Conservation (phyloP, 2,888 invertebrate genomes). For the Chironomus tentans region DNA sequence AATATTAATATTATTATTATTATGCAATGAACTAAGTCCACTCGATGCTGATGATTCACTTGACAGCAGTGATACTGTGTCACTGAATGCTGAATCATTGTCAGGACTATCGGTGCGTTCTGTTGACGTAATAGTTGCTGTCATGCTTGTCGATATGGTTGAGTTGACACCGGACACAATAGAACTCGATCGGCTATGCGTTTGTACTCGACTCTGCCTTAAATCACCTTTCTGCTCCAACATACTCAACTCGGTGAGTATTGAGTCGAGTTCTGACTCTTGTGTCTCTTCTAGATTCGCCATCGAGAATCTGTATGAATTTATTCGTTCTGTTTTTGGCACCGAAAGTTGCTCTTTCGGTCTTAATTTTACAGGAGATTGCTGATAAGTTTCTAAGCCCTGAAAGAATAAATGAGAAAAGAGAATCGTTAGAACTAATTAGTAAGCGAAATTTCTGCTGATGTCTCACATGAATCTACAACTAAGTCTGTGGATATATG, state of each 20-base stretch:
- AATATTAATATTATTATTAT: conserved; percentile 8
- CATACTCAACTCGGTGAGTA: conserved; percentile 89
- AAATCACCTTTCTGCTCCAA: conserved; percentile 53
- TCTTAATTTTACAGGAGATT: conserved; percentile 18
- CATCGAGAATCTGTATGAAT: conserved; percentile 90
- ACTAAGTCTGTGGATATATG: background rate
- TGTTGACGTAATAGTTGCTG: conserved; percentile 37
- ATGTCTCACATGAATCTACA: no score
- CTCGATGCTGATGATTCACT: conserved; percentile 91
- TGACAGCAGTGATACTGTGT: conserved; percentile 83
- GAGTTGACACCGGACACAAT: conserved; percentile 40
- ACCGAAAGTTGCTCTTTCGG: conserved; percentile 23
- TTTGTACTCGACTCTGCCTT: conserved; percentile 32
- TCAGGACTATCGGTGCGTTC: conserved; percentile 87
- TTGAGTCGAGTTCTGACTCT: conserved; percentile 94
- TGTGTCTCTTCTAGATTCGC: conserved; percentile 93
- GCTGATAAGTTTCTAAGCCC: conserved; percentile 29
- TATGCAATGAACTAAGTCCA: conserved; percentile 52
- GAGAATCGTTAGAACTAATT: background rate
- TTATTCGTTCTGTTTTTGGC: conserved; percentile 49
- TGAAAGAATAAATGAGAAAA: background rate
- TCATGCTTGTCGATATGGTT: conserved; percentile 35
- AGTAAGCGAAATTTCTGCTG: no score
- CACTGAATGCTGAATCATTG: conserved; percentile 97
- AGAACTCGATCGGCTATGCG: conserved; percentile 40